Conservation (phyloP, 2,113 vertebrate species). For the Thunnus thynnus region DNA sequence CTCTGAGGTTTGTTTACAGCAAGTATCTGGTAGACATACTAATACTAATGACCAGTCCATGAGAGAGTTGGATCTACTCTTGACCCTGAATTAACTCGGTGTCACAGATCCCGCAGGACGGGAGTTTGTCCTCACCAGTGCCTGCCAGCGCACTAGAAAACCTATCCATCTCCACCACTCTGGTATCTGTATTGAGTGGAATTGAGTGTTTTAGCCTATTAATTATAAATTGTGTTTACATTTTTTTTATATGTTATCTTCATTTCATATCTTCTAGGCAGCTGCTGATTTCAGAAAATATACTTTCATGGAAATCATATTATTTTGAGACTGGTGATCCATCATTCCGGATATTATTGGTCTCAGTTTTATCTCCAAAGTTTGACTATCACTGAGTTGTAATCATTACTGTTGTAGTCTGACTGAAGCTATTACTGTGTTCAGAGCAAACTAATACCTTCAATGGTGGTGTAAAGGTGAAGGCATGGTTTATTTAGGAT, state of each 20-base stretch:
- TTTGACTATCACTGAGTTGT: conserved; percentile 5
- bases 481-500: not conserved
- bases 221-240: not conserved
- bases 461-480: not conserved
- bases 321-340: not conserved
- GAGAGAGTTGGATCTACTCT: conserved; percentile 48
- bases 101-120: not conserved
- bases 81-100: conserved; percentile 10
- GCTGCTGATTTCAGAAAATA: not conserved
- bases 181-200: not conserved
- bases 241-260: not conserved
- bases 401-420: not conserved
- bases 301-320: not conserved
- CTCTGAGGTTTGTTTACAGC: conserved; percentile 39
- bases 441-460: not conserved
- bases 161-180: not conserved
- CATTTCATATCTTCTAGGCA: not conserved
- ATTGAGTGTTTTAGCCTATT: not conserved
- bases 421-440: not conserved
- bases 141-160: not conserved
- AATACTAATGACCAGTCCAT: conserved; percentile 43
- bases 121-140: conserved; percentile 18
- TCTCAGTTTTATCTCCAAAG: not conserved
- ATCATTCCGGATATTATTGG: not conserved
- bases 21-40: conserved; percentile 20